phyloP scores from a whole-genome alignment of 2,888 invertebrate genomes.

The Eilema griseolum region DNA sequence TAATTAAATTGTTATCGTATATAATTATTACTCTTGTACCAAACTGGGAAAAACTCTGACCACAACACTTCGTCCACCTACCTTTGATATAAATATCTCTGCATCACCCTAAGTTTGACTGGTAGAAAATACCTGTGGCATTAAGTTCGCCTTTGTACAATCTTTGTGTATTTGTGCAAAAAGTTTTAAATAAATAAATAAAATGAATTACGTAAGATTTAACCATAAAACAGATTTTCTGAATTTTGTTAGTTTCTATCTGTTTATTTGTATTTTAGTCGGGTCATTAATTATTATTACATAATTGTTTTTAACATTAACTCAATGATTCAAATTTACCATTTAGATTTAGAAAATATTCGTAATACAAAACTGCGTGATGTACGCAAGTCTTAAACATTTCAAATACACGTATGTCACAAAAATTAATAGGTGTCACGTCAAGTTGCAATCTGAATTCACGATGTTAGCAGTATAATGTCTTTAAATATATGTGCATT shows the following conservation, averaged over 20 bases:
- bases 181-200: too few species aligned
- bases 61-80: too few species aligned
- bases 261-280: neutral
- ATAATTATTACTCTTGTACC: too few species aligned
- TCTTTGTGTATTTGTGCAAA: too few species aligned
- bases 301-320: neutral
- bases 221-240: neutral
- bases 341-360: too few species aligned
- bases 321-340: neutral
- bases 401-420: conserved; percentile 20
- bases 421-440: conserved; percentile 38
- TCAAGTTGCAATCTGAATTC: conserved; percentile 39
- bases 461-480: conserved; percentile 29
- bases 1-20: too few species aligned
- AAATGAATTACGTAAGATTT: neutral
- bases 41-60: too few species aligned
- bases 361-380: neutral
- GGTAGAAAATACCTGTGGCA: too few species aligned
- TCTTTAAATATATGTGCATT: conserved; percentile 52
- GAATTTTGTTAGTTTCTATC: neutral
- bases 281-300: neutral
- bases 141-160: too few species aligned
- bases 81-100: too few species aligned
- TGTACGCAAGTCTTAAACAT: conserved; percentile 16
- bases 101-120: too few species aligned